Conservation (phyloP, 2,113 vertebrate genomes). For the Scophthalmus maximus region DNA sequence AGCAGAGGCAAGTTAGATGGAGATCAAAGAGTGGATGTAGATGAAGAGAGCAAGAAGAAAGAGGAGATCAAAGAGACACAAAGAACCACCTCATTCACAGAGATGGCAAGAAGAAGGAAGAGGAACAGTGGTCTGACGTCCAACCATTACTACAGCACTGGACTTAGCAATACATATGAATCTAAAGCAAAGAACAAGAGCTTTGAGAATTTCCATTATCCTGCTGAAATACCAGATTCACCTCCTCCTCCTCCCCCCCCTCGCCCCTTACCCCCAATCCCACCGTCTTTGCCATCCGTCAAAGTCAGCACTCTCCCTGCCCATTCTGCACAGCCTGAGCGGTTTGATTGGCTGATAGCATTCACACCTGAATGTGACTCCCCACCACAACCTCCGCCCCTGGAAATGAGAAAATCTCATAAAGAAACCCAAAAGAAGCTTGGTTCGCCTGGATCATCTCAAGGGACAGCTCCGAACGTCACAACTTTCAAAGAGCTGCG, state of each 20-base stretch:
- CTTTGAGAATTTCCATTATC: conserved; percentile 66
- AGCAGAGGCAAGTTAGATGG: conserved; percentile 49
- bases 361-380: conserved; percentile 92
- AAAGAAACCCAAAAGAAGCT: conserved; percentile 56
- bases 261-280: conserved; percentile 81
- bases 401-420: conserved; percentile 63
- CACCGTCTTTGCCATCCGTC: conserved; percentile 50
- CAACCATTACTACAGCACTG: conserved; percentile 77
- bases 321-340: conserved; percentile 81
- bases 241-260: conserved; percentile 85
- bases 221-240: conserved; percentile 62
- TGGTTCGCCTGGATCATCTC: conserved; percentile 27
- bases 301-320: conserved; percentile 78
- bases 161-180: conserved; percentile 60
- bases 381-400: conserved; percentile 57
- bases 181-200: conserved; percentile 51
- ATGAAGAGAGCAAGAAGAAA: conserved; percentile 53
- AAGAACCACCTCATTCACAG: conserved; percentile 90
- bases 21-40: conserved; percentile 38
- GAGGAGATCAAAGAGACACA: conserved; percentile 47
- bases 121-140: conserved; percentile 75
- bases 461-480: conserved; percentile 81
- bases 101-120: conserved; percentile 87
- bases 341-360: conserved; percentile 94
- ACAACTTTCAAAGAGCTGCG: conserved; percentile 95